Base-by-base conservation (phyloP, 2,888 invertebrate species). In the Colletes collaris region DNA sequence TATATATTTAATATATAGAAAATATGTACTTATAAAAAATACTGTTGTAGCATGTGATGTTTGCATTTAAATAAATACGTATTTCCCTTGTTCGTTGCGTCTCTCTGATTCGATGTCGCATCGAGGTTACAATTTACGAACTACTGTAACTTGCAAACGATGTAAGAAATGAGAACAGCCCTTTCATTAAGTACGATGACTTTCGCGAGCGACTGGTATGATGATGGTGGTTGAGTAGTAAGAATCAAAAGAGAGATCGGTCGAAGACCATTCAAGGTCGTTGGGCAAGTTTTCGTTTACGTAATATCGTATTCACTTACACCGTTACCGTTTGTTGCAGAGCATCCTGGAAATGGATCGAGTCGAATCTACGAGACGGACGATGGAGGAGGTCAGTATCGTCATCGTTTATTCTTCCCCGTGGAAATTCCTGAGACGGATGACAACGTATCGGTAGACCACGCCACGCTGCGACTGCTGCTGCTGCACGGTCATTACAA, bases 391-490 rank as follows among this genome's bases (percentile, higher is more conserved):
- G 69, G 46, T 40, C 49, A 63, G 46, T 70, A 76, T 7, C 80
- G 77, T 66, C 84, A 81, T 49, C 60, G 78, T 3, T 56, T 90
- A 63, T 89, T 86, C 81, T 91, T 91, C 68, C 89, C 90, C 56
- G 70, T 91, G 58, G 84, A 83, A 64, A 81, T 90, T 13, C 81
- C 86, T 37, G 76, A 74, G 52, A 71, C 76, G 52, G 72, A 62
- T 19, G 60, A 69, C 40, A 85, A 86, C 68, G 65, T 79, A 27
- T 65, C 83, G 44, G 91, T 94, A 2, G 94, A 94, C 78, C 93
- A 93, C 85, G 94, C 94, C 58, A 93, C 93, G 67, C 86, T 95
- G 67, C 92, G 94, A 72, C 82, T 94, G 10, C 86, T 94, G 3
- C 83, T 93, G 3, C 83, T 93, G 5, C 88, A 89, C 72, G 66